These are phyloP conservation scores for Gymnocheta viridis DNA, from an alignment of 2,888 invertebrate species.

Conservation along the genomic window DNA sequence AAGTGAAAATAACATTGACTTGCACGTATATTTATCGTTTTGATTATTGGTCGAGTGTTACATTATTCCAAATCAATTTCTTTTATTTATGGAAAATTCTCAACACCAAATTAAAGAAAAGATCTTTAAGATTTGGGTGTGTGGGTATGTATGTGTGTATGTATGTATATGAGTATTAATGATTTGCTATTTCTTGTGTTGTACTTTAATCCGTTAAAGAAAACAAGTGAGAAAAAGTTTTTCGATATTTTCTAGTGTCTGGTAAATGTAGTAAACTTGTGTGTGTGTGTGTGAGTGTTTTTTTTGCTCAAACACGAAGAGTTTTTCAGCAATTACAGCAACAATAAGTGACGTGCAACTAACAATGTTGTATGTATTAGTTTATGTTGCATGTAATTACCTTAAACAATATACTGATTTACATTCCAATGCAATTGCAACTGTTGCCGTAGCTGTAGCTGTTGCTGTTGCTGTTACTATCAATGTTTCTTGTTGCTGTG, in stretches of 20 bases:
- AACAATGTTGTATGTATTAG: constrained; percentile 64
- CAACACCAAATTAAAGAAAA: constrained; percentile 14
- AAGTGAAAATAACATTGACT: constrained; percentile 49
- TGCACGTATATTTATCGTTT: constrained; percentile 52
- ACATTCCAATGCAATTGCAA: constrained; percentile 80
- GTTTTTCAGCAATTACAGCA: constrained; percentile 1
- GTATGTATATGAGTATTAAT: neutral
- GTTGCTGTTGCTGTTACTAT: constrained; percentile 73
- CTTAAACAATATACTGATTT: constrained; percentile 75
- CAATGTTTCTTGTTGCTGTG: neutral
- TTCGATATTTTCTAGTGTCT: constrained; percentile 20
- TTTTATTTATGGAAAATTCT: constrained; percentile 53
- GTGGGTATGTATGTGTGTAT: neutral
- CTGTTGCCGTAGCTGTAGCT: constrained; percentile 73
- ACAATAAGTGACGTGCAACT: constrained; percentile 25
- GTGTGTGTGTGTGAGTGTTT: too few species aligned
- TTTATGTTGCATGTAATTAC: constrained; percentile 75
- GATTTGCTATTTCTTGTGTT: constrained; percentile 7
- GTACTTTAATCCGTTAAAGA: neutral
- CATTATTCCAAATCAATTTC: constrained; percentile 54
- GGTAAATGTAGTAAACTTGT: constrained; percentile 16
- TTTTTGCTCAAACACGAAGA: constrained; percentile 14
- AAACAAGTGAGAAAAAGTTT: constrained; percentile 57
- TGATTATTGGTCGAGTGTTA: constrained; percentile 64
- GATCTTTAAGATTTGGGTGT: constrained; percentile 41